Base-by-base conservation (phyloP, 2,888 invertebrate genomes). In the Iphiclides podalirius region DNA sequence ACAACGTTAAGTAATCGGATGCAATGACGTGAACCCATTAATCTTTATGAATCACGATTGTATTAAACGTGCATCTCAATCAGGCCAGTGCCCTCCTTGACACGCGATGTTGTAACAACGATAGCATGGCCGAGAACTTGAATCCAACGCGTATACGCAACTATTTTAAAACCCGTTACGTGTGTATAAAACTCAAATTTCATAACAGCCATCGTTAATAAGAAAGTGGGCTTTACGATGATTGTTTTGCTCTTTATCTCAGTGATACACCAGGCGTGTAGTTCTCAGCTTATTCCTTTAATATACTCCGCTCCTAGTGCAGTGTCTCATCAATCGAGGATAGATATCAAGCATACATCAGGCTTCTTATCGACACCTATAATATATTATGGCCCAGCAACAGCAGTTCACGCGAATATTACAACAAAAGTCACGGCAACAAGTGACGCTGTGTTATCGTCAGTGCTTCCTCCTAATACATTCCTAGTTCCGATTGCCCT, bases 281-380 rank as follows among this genome's bases (percentile, higher is more conserved):
- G 75, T 60, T 12, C 40, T 4, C 73, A 84, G 58, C 34, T 75
- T 17, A 59, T 67, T 37, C 80, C 81, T 37, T 42, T 83, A 6
- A 77, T 85, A 57, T 79, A 83, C 55, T 75, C 82, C 12, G 85
- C 89, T 17, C 90, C 91, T 1, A 89, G 89, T 61, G 84, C 90
- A 35, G 90, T 91, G 14, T 90, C 90, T 1, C 89, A 89, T 64
- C 90, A 91, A 65, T 90, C 91, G 42, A 81, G 90, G 41, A 77
- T 90, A 43, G 87, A 91, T 57, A 85, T 91, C 37, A 72, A 68
- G 44, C 78, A 82, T 45, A 64, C 66, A 14, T 80, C 79, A 16
- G 65, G 61, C 0, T 60, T 71, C 23, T 54, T 81, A 53, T 54
- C 74, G 1, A 57, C 67, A 0, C 79, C 81, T 1, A 47, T 82